These are phyloP conservation scores for Malurus leucopterus DNA, from an alignment of 2,797 vertebrate species.

Conservation along the genomic window DNA sequence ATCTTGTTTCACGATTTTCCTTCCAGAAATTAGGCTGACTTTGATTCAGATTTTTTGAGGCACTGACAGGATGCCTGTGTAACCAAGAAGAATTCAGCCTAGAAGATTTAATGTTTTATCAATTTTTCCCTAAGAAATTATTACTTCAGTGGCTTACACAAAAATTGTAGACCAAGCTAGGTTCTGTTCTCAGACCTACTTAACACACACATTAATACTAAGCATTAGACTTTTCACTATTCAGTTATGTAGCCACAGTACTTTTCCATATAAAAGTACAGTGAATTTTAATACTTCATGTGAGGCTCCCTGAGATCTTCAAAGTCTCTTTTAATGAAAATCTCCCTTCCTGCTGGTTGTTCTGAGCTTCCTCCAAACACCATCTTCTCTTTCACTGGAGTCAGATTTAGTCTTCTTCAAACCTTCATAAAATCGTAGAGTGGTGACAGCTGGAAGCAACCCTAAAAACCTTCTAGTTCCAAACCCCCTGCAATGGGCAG, in stretches of 20 bases:
- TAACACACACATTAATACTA: not conserved
- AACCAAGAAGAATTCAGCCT: not conserved
- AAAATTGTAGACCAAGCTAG: not conserved
- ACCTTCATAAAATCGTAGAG: not conserved
- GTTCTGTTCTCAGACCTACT: not conserved
- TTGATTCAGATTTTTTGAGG: not conserved
- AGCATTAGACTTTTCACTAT: not conserved
- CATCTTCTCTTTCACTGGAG: not conserved
- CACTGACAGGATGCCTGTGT: not conserved
- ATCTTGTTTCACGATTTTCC: not conserved
- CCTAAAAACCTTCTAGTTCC: not conserved
- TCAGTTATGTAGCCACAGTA: not conserved
- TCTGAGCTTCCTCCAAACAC: not conserved
- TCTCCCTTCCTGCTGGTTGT: not conserved
- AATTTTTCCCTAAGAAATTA: not conserved
- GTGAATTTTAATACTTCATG: not conserved
- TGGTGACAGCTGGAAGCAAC: fast-evolving
- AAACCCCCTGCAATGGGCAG: not conserved
- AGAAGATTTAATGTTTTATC: not conserved
- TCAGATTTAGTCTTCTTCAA: not conserved
- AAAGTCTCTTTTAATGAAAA: not conserved
- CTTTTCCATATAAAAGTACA: not conserved
- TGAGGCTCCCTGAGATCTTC: not conserved
- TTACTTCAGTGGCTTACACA: not conserved
- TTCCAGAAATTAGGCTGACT: not conserved